Conservation (phyloP, 2,888 invertebrate genomes). For the Palloptera scutellata region DNA sequence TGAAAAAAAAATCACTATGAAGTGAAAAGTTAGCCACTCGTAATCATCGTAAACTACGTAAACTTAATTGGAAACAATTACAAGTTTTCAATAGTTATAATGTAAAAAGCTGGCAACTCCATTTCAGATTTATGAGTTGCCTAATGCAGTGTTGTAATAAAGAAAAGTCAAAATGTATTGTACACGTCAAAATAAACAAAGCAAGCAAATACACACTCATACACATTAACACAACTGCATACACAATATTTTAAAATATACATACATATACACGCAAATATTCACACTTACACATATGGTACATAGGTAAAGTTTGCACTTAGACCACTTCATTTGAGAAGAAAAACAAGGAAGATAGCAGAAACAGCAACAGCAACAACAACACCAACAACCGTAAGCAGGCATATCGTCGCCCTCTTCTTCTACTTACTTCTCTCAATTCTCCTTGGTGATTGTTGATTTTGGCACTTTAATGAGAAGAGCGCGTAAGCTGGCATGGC, state of each 20-base stretch:
- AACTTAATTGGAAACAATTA: neutral
- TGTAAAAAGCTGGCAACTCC: constrained; percentile 2
- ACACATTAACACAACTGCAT: constrained; percentile 9
- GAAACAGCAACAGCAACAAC: too few relatives aligned
- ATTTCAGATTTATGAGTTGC: constrained; percentile 10
- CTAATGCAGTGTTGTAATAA: constrained; percentile 8
- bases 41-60: neutral
- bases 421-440: neutral
- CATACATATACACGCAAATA: neutral
- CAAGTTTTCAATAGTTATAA: too few relatives aligned
- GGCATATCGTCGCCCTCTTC: too few relatives aligned
- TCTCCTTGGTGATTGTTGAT: constrained; percentile 1
- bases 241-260: constrained; percentile 10
- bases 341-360: too few relatives aligned
- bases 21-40: too few relatives aligned
- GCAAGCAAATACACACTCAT: constrained; percentile 3
- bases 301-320: constrained; percentile 2
- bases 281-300: too few relatives aligned
- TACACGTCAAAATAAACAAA: neutral
- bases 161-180: constrained; percentile 1
- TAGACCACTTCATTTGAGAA: constrained; percentile 28
- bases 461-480: constrained; percentile 24
- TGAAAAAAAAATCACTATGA: too few relatives aligned
- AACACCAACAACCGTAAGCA: too few relatives aligned
- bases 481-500: neutral